A percentile compares a stretch with the other conserved stretches of the same genome.
Evolutionary conservation across 53 echinoderm and acorn worm species (phyloP).

Genomic region (Pentamera pediparva): DNA sequence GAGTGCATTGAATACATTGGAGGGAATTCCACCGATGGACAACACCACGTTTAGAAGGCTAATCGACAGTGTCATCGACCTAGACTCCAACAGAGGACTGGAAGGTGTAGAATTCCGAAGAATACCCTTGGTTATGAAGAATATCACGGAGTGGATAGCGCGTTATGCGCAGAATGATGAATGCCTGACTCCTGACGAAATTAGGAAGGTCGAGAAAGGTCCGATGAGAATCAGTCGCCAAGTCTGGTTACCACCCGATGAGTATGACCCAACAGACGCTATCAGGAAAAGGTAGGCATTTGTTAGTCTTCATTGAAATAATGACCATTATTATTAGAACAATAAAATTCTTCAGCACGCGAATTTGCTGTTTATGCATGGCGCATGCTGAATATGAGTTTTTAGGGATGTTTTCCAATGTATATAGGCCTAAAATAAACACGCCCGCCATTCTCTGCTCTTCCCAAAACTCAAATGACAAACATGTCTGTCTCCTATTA

Average conservation of each 20-base stretch:
- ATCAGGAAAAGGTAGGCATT: too few relatives aligned
- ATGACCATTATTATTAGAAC: too few relatives aligned
- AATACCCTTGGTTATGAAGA: constrained; percentile 2
- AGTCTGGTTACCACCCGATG: not conserved
- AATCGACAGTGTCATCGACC: not conserved
- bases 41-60: not conserved
- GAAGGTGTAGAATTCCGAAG: not conserved
- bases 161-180: constrained; percentile 4
- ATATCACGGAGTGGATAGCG: not conserved
- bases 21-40: not conserved
- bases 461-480: too few relatives aligned
- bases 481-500: too few relatives aligned
- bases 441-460: too few relatives aligned
- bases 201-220: not conserved
- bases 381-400: too few relatives aligned
- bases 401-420: too few relatives aligned
- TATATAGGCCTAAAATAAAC: too few relatives aligned
- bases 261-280: too few relatives aligned
- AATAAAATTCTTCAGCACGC: too few relatives aligned
- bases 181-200: not conserved
- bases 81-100: not conserved
- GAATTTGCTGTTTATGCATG: too few relatives aligned
- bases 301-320: too few relatives aligned
- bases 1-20: not conserved
- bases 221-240: constrained; percentile 16